phyloP scores from a whole-genome alignment of 2,797 vertebrate genomes.

The Chanos chanos region DNA sequence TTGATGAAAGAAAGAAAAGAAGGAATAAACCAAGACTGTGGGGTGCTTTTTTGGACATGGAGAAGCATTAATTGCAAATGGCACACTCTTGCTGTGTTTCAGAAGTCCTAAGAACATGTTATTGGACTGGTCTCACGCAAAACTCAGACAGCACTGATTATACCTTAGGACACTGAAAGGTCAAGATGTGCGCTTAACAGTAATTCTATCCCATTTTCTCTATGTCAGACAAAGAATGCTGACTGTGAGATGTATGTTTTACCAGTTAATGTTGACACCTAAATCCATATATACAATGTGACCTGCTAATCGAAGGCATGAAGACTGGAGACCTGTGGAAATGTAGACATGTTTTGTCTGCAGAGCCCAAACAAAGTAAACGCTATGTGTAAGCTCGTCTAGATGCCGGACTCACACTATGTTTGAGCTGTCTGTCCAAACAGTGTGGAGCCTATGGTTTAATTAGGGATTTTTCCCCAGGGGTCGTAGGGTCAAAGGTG shows the following conservation, averaged over 20 bases:
- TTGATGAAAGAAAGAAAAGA: background rate
- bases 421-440: background rate
- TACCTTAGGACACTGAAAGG: too few species aligned
- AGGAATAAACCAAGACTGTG: background rate
- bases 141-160: too few species aligned
- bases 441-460: conserved; percentile 6
- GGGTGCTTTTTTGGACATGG: conserved; percentile 4
- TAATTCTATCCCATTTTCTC: background rate
- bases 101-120: too few species aligned
- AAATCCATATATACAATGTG: too few species aligned
- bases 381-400: background rate
- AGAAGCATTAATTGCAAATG: background rate
- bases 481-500: conserved; percentile 19
- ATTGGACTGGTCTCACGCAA: too few species aligned
- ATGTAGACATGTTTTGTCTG: background rate
- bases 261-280: background rate
- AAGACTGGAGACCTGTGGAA: background rate
- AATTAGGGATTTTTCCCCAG: conserved; percentile 6
- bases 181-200: too few species aligned
- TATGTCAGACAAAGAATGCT: too few species aligned
- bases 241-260: background rate
- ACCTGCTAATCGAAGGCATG: background rate
- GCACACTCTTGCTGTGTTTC: background rate
- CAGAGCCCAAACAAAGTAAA: background rate
- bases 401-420: conserved; percentile 1